Evolutionary conservation across 2,113 vertebrate species (phyloP).

Genomic region (Danionella cerebrum): DNA sequence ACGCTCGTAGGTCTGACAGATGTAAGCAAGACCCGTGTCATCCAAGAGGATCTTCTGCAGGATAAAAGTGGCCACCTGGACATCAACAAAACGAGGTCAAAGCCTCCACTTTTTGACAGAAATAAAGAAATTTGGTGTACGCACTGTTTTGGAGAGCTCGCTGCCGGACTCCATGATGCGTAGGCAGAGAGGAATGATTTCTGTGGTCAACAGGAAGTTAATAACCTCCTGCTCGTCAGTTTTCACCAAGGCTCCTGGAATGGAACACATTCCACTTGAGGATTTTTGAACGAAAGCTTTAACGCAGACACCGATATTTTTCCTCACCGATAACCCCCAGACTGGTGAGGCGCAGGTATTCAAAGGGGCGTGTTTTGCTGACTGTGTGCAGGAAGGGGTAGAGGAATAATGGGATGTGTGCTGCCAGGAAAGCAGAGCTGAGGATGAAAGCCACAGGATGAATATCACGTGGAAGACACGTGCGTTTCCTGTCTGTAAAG

Average conservation of each 20-base stretch:
- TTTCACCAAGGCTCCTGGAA: slow-evolving; percentile 91
- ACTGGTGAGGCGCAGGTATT: slow-evolving; percentile 94
- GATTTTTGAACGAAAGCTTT: neutral
- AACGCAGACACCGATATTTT: neutral
- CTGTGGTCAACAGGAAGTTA: slow-evolving; percentile 94
- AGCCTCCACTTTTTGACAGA: too few relatives aligned
- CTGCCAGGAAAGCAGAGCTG: slow-evolving; percentile 94
- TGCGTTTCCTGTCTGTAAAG: neutral
- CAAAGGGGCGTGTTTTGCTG: slow-evolving; percentile 94
- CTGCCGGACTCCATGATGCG: slow-evolving; percentile 98
- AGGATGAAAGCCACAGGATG: neutral
- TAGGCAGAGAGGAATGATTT: slow-evolving; percentile 96
- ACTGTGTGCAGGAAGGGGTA: slow-evolving; percentile 97
- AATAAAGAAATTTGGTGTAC: neutral
- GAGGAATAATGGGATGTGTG: slow-evolving; percentile 93
- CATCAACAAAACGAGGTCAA: too few relatives aligned
- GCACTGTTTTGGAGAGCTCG: slow-evolving; percentile 95
- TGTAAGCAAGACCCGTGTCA: slow-evolving; percentile 94
- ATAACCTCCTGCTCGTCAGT: slow-evolving; percentile 98
- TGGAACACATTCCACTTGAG: neutral
- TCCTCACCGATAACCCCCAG: slow-evolving; percentile 92
- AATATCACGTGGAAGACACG: neutral
- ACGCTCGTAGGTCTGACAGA: slow-evolving; percentile 94
- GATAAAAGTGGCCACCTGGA: slow-evolving; percentile 94
- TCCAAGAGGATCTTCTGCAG: slow-evolving; percentile 95